Evolutionary conservation across 1,140 invertebrate species (phyloP), one percentile per base, ranked within the genome.

Genomic region (Calephelis nemesis): DNA sequence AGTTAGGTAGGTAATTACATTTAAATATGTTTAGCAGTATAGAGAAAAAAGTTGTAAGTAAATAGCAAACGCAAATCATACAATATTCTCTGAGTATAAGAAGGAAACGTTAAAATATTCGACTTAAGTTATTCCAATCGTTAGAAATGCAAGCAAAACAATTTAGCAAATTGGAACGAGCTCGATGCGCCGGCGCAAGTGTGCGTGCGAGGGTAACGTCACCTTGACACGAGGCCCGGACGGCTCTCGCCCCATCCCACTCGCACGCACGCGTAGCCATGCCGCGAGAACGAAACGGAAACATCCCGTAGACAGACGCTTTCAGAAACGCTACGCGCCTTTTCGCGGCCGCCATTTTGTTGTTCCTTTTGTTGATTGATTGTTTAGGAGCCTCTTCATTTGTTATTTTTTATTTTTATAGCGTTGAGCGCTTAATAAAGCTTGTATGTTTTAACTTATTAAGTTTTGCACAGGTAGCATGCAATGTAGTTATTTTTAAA

Each of bases 321-420:
- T 90, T 90, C 88, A 87, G 87, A 88, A 85, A 87, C 81, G 86
- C 88, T 88, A 88, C 86, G 88, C 85, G 77, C 71, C 77, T 77
- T 71, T 54, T 64, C 74, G 52, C 76, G 74, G 66, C 80, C 74
- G 87, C 88, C 86, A 90, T 90, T 84, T 90, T 90, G 85, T 85
- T 79, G 76, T 84, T 82, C 78, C 79, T 85, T 87, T 85, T 85
- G 78, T 81, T 80, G 78, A 78, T 81, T 80, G 79, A 83, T 80
- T 81, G 77, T 83, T 80, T 75, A 74, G 75, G 73, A 81, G 75
- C 71, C 76, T 81, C 73, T 75, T 78, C 71, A 73, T 71, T 74
- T 71, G 69, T 64, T 73, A 65, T 50, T 49, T 13, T 52, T 52
- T 58, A 50, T 63, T 63, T 63, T 40, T 58, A 58, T 30, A 3